Base-by-base conservation (phyloP, 2,113 vertebrate genomes). In the Abramis brama region DNA sequence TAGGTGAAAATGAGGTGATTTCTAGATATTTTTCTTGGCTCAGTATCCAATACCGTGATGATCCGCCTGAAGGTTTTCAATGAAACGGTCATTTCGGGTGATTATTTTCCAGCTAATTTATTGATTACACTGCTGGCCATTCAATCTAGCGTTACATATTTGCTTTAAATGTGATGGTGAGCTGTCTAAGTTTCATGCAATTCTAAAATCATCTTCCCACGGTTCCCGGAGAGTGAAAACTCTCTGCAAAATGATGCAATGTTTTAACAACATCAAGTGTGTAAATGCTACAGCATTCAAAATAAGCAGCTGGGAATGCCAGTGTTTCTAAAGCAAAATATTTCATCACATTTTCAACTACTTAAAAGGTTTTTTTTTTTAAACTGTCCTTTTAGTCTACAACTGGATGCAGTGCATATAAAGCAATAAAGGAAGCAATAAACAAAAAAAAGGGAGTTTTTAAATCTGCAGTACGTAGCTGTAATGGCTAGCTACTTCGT, bases 301-400 rank as follows among this genome's bases (percentile, higher is more conserved):
- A 82, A 87, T 79, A 91, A 83, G 85, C 89, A 90, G 85, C 88
- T 90, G 88, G 77, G 77, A 30, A 27, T 47, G 39, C 13, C 13
- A 39, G n/a, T 80, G 79, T 27, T 19, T 80, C 13, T n/a, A 45
- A 79, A 43, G 36, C 77, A 25, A 79, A 36, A 79, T 5, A 62
- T 79, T 79, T 62, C 77, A 79, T 43, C 77, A 79, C 77, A 80
- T 23, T 30, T 81, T 47, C 30, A 79, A 5, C 19, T n/a, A 13
- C 52, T 59, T 36, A 27, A 5, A 79, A n/a, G 13, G 6, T 10
- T 50, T n/a, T 23, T 11, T 19, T 2, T 1, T 33, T 64, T 71
- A 39, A 71, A 71, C 19, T 23, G 19, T 9, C 33, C 3, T 71
- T 71, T 39, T 71, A 71, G 68, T 23, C 33, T 23, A 19, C 17